A percentile compares a stretch with the other conserved stretches of the same genome.
Conservation (phyloP, 2,888 invertebrate genomes). For the Octonoba sinensis region DNA sequence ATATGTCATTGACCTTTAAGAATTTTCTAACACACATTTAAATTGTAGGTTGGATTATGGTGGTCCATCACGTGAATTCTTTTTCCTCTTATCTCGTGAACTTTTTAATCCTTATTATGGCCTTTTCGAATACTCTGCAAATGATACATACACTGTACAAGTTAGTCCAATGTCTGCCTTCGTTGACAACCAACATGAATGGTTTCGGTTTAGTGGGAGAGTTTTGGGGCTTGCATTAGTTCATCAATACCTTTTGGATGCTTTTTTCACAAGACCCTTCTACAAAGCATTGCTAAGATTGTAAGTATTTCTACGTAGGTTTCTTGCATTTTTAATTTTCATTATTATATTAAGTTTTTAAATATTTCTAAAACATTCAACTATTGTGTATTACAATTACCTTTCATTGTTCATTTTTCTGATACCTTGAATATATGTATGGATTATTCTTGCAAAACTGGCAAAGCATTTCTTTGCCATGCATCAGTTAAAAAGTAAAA, state of each 20-base stretch:
- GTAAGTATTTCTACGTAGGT: conserved; percentile 72
- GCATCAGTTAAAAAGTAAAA: too few relatives aligned
- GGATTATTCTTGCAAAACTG: too few relatives aligned
- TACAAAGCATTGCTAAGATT: conserved; percentile 93
- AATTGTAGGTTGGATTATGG: conserved; percentile 86
- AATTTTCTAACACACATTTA: background rate
- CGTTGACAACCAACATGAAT: conserved; percentile 96
- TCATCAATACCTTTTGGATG: conserved; percentile 96
- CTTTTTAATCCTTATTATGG: conserved; percentile 99
- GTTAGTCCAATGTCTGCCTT: conserved; percentile 91
- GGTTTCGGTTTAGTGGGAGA: conserved; percentile 95
- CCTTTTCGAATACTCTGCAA: conserved; percentile 97
- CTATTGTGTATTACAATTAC: too few relatives aligned
- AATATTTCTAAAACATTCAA: too few relatives aligned
- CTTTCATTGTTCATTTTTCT: background rate
- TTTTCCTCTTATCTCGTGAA: conserved; percentile 96
- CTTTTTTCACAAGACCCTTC: conserved; percentile 96
- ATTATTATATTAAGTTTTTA: background rate
- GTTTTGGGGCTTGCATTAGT: conserved; percentile 93
- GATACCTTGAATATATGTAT: too few relatives aligned
- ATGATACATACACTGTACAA: conserved; percentile 94
- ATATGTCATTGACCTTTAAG: too few relatives aligned
- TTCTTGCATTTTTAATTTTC: conserved; percentile 2
- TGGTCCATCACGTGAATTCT: conserved; percentile 96
- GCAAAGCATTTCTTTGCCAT: too few relatives aligned